phyloP scores from a whole-genome alignment of 2,888 invertebrate genomes.

The Nomada fucata region DNA sequence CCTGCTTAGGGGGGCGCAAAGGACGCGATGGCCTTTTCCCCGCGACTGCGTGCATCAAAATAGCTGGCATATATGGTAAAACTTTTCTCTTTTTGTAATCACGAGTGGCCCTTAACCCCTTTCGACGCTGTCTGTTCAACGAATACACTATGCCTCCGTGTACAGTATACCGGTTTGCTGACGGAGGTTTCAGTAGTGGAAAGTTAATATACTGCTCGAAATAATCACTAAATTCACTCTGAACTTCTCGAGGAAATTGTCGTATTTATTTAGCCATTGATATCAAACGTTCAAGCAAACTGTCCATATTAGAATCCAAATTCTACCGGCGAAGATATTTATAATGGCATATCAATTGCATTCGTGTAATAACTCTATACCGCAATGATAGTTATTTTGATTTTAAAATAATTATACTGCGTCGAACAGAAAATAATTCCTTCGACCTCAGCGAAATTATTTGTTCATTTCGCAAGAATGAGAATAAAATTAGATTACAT shows the following conservation, averaged over 20 bases:
- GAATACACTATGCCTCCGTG: slow-evolving; percentile 39
- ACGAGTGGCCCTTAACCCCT: slow-evolving; percentile 48
- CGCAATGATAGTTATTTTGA: too few relatives aligned
- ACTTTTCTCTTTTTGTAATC: slow-evolving; percentile 73
- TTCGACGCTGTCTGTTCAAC: slow-evolving; percentile 43
- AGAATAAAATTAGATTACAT: too few relatives aligned
- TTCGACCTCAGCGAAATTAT: too few relatives aligned
- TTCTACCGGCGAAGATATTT: too few relatives aligned
- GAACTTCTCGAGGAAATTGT: background rate
- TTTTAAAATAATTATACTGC: too few relatives aligned
- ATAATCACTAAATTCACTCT: slow-evolving; percentile 11
- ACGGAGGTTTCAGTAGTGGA: slow-evolving; percentile 23
- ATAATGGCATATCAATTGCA: too few relatives aligned
- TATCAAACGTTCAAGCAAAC: background rate
- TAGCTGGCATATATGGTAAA: slow-evolving; percentile 94
- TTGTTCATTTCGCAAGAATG: too few relatives aligned
- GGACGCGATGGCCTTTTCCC: slow-evolving; percentile 97
- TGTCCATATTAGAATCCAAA: background rate
- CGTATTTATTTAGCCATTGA: background rate
- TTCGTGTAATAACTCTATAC: too few relatives aligned
- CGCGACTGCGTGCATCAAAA: slow-evolving; percentile 98
- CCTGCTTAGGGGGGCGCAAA: slow-evolving; percentile 97
- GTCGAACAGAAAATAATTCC: too few relatives aligned
- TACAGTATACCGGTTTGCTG: slow-evolving; percentile 18
- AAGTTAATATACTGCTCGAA: slow-evolving; percentile 14